Evolutionary conservation across 2,888 invertebrate species (phyloP), one percentile per base, ranked within the genome.

Genomic region (Junonia oenone): DNA sequence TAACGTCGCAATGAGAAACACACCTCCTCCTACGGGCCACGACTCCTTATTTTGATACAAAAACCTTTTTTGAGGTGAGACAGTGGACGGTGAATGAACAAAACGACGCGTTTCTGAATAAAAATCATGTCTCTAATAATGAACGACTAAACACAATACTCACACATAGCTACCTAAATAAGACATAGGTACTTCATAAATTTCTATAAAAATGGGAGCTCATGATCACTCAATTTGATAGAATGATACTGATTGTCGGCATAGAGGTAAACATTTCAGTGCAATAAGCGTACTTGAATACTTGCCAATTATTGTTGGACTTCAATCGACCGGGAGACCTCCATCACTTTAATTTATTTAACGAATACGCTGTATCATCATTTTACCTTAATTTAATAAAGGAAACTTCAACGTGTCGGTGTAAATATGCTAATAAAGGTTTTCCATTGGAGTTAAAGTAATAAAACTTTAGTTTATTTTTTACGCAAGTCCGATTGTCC

Each of bases 261-360:
- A 72, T 73, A 73, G 83, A 87, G 85, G 85, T 86, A 84, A 86
- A 87, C 81, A 84, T 83, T 14, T 83, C 79, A 78, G 82, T 79
- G 77, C 82, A 78, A 69, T 31, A n/a, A 70, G 70, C 77, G 84
- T 80, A 81, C 86, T 87, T 87, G 87, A 86, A 81, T 66, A 59
- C 65, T 67, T 83, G 87, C 86, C 86, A 86, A 80, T 78, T 68
- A 85, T 83, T 83, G 83, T 84, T 76, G 80, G 81, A 79, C 79
- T 78, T 78, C 78, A 78, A 85, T 85, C 83, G 78, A 66, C 73
- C 65, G 68, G 68, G 68, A 78, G 81, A 78, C 81, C 78, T 79
- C 76, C 72, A 75, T 76, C 73, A 67, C 62, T 74, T 71, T 75
- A 76, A 82, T 81, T 83, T 83, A 69, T 78, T 73, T 68, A 65